Evolutionary conservation across 1,140 invertebrate genomes (phyloP).

Genomic region (Drosophila auraria): DNA sequence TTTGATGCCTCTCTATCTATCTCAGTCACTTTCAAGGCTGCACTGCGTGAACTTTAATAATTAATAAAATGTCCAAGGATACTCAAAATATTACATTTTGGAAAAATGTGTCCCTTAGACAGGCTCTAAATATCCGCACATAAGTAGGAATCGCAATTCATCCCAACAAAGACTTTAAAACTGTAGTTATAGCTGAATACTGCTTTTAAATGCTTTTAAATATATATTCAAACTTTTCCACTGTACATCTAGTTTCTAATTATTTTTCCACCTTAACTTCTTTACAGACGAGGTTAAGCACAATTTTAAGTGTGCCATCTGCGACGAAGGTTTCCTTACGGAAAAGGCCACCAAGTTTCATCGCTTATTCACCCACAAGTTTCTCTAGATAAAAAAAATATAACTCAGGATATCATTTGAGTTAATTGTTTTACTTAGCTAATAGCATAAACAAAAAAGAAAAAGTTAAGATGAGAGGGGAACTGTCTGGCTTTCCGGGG

Average conservation of each 20-base stretch:
- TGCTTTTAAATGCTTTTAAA: too few relatives aligned
- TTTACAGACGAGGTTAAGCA: neutral
- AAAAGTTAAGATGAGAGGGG: conserved; percentile 26
- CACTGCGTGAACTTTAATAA: neutral
- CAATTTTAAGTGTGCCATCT: conserved; percentile 17
- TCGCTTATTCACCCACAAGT: conserved; percentile 28
- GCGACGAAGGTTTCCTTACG: conserved; percentile 26
- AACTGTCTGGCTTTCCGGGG: conserved; percentile 7
- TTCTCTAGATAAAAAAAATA: neutral
- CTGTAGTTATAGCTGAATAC: neutral
- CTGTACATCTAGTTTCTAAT: neutral
- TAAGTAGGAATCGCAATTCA: too few relatives aligned
- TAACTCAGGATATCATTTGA: conserved; percentile 12
- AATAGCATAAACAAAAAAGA: conserved; percentile 52
- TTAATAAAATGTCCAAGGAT: neutral
- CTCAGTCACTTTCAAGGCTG: conserved; percentile 7
- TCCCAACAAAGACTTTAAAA: too few relatives aligned
- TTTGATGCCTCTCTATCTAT: neutral
- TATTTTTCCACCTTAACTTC: neutral
- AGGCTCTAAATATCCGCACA: too few relatives aligned
- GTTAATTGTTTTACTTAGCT: conserved; percentile 67
- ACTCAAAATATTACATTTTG: too few relatives aligned
- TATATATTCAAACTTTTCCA: neutral
- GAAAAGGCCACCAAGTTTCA: conserved; percentile 40
- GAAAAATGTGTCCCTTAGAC: too few relatives aligned